These are phyloP conservation scores for Melinopterus prodromus DNA, from an alignment of 2,888 invertebrate genomes.

Conservation along the genomic window DNA sequence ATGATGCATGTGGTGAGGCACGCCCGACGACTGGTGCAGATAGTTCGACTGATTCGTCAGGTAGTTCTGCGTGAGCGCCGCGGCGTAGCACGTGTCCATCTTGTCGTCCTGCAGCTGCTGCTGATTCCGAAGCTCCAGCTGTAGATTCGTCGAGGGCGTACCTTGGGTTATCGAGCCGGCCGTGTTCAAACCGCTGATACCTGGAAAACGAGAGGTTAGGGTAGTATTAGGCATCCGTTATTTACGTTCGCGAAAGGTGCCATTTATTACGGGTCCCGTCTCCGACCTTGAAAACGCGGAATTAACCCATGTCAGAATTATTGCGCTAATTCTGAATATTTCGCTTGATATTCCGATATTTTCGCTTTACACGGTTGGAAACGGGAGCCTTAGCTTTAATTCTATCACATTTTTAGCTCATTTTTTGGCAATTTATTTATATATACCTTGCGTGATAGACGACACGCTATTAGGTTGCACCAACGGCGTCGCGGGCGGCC, in stretches of 20 bases:
- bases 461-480: slow-evolving; percentile 58
- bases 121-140: slow-evolving; percentile 53
- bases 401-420: too few relatives aligned
- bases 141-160: slow-evolving; percentile 65
- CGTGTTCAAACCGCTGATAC: slow-evolving; percentile 79
- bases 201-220: slow-evolving; percentile 56
- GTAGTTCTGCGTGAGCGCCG: slow-evolving; percentile 39
- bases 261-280: too few relatives aligned
- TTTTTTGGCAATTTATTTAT: too few relatives aligned
- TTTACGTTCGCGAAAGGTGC: too few relatives aligned
- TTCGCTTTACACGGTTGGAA: too few relatives aligned
- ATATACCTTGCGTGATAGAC: slow-evolving; percentile 69
- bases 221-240: too few relatives aligned
- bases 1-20: slow-evolving; percentile 54
- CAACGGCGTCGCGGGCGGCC: slow-evolving; percentile 33
- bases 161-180: slow-evolving; percentile 76
- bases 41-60: slow-evolving; percentile 45
- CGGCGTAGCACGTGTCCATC: slow-evolving; percentile 59
- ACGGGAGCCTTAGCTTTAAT: too few relatives aligned
- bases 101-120: slow-evolving; percentile 54
- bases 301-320: too few relatives aligned
- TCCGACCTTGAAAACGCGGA: too few relatives aligned
- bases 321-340: too few relatives aligned
- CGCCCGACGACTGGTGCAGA: slow-evolving; percentile 46
- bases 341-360: too few relatives aligned